These are phyloP conservation scores for Tetrao urogallus DNA, from an alignment of 2,113 vertebrate species.

Conservation along the genomic window DNA sequence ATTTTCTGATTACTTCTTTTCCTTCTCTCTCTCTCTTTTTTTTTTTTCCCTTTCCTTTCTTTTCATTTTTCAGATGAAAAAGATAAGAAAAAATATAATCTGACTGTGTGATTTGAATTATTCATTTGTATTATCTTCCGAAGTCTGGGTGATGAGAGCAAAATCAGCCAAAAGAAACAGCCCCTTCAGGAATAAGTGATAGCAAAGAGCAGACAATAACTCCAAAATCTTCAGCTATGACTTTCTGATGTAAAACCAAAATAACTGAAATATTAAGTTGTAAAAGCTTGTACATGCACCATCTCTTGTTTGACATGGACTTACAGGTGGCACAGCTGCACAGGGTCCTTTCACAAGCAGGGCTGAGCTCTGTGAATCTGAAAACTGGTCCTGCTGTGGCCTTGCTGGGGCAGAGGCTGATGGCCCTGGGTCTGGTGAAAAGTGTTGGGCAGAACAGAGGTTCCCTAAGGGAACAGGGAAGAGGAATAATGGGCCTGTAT, in stretches of 20 bases:
- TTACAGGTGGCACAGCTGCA: neutral
- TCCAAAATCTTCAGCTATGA: neutral
- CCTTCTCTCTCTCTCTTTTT: no score
- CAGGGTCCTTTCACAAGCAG: accelerated
- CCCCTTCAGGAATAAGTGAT: neutral
- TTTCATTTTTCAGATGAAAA: neutral
- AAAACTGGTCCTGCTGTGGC: neutral
- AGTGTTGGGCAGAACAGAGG: no score
- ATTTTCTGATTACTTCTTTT: neutral
- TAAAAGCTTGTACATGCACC: neutral
- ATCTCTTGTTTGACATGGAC: neutral
- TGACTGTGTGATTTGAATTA: neutral
- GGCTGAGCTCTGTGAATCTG: neutral
- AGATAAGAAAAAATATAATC: neutral
- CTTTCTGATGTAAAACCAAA: neutral
- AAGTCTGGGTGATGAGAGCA: neutral
- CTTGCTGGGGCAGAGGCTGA: neutral
- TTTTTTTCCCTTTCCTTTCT: neutral
- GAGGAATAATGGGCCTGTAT: neutral
- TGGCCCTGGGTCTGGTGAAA: neutral
- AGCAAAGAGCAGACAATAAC: neutral
- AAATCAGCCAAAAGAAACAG: neutral
- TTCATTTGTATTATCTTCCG: neutral
- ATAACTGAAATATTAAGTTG: neutral
- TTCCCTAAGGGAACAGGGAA: no score